Base-by-base conservation (phyloP, 2,797 vertebrate species). In the Semaprochilodus insignis region DNA sequence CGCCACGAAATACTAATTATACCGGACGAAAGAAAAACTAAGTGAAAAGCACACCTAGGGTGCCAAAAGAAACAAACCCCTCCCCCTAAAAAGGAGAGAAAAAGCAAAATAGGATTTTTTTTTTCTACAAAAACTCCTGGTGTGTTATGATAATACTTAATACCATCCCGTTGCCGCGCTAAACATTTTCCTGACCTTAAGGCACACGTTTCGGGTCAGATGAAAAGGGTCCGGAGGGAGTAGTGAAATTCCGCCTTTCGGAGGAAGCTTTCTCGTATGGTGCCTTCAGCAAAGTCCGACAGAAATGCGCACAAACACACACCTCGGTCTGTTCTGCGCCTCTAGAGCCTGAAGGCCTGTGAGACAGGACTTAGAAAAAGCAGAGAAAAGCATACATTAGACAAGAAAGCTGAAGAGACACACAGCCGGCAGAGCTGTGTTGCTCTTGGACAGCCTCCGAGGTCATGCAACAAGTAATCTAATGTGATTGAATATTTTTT, bases 401-500 rank as follows among this genome's bases (percentile, higher is more conserved):
- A 92, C 90, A 91, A 93, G 85, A 71, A 84, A 65, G 85, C 83
- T 67, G 10, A 89, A 90, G 91, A 91, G 91, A 92, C 92, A 93
- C 93, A 93, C 91, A 90, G 90, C 87, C 83, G 77, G 81, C 57
- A 83, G 85, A 85, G 81, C 66, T 3, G 80, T 93, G 91, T 92
- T 94, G 90, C 89, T 92, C 90, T 92, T 95, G 94, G 94, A 91
- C 78, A 70, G 77, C 63, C 65, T 87, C 87, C 73, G 74, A 69
- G 83, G 88, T 91, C 91, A 79, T 85, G 87, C 88, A 92, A 92
- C 87, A 82, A 84, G 82, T 91, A 91, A 89, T 91, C 86, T 87
- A 90, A 87, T 90, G 88, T 93, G 93, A 93, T 92, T 93, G 92
- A 92, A 93, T 89, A 91, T 92, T 91, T 92, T 93, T 91, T 95